Percentiles rank a stretch among this genome's conserved stretches.
These are phyloP conservation scores for Blastobasis adustella DNA, from an alignment of 2,888 invertebrate species.

Conservation along the genomic window DNA sequence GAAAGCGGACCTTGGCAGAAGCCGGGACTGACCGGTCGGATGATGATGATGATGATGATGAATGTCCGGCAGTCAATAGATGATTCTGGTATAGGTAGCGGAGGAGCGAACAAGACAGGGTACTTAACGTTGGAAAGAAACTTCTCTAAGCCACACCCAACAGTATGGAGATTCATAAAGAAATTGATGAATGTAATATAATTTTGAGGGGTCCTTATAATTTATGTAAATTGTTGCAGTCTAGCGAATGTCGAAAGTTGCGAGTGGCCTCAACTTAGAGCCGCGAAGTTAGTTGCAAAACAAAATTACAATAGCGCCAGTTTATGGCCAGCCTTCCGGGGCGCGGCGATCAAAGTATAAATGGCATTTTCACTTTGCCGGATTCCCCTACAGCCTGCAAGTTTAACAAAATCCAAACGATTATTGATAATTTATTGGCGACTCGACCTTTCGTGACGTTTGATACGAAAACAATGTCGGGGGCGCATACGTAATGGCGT, in stretches of 20 bases:
- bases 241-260: slow-evolving; percentile 51
- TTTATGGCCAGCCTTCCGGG: slow-evolving; percentile 38
- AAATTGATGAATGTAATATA: slow-evolving; percentile 43
- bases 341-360: slow-evolving; percentile 49
- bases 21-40: too few relatives aligned
- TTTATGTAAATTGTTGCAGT: slow-evolving; percentile 50
- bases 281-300: slow-evolving; percentile 47
- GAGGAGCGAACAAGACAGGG: too few relatives aligned
- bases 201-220: slow-evolving; percentile 40
- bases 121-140: too few relatives aligned
- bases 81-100: too few relatives aligned
- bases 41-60: too few relatives aligned
- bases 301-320: slow-evolving; percentile 55
- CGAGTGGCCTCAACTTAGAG: slow-evolving; percentile 35
- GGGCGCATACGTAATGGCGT: neutral
- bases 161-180: slow-evolving; percentile 1
- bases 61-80: too few relatives aligned
- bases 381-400: slow-evolving; percentile 30
- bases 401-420: slow-evolving; percentile 40
- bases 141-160: neutral
- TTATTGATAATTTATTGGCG: slow-evolving; percentile 43
- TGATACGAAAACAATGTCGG: slow-evolving; percentile 3
- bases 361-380: slow-evolving; percentile 44
- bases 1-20: too few relatives aligned
- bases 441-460: slow-evolving; percentile 24